Conservation (phyloP, 2,113 vertebrate species). For the Pandion haliaetus region DNA sequence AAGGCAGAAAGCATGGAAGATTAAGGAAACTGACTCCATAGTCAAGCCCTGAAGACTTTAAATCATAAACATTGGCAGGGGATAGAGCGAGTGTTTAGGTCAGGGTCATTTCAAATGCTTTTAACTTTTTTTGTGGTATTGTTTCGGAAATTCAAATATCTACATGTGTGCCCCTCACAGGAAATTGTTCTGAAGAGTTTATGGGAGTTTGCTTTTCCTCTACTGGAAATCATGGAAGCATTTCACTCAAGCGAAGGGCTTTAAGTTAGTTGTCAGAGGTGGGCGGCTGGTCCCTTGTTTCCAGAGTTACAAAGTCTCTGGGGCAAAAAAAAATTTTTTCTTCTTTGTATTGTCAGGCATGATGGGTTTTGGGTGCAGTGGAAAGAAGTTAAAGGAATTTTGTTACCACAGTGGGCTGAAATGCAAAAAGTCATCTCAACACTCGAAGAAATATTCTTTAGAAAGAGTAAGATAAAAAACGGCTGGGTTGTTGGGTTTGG, state of each 20-base stretch:
- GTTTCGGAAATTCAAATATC: not conserved
- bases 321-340: not conserved
- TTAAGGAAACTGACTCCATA: not conserved
- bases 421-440: not conserved
- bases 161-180: not conserved
- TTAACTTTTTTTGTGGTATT: not conserved
- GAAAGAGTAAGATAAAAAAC: fast-evolving
- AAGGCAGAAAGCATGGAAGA: not conserved
- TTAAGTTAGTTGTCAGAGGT: not conserved
- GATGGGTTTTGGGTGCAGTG: fast-evolving
- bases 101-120: not conserved
- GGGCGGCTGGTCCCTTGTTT: not conserved
- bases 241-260: not conserved
- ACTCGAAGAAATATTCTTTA: too few relatives aligned
- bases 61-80: fast-evolving
- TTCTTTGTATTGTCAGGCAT: too few relatives aligned
- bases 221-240: fast-evolving
- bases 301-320: fast-evolving
- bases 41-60: not conserved
- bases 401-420: fast-evolving
- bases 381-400: too few relatives aligned
- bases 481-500: too few relatives aligned
- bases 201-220: not conserved
- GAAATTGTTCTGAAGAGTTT: not conserved
- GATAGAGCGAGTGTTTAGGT: fast-evolving